Conservation (phyloP, 2,888 invertebrate genomes). For the Ceramica pisi region DNA sequence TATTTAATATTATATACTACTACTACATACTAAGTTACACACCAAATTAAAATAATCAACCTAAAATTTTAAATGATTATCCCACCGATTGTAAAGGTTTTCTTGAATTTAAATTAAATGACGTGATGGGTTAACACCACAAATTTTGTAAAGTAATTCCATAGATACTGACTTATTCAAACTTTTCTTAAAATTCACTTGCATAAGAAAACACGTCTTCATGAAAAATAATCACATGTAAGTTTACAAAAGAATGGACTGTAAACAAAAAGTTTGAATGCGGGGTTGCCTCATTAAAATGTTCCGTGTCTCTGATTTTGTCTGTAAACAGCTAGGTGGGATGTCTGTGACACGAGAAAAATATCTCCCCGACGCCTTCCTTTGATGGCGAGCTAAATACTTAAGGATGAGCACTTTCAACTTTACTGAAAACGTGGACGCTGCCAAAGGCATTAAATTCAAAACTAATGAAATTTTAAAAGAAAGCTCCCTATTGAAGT, state of each 20-base stretch:
- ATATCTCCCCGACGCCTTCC: constrained; percentile 65
- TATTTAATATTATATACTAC: no score
- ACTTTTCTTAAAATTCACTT: constrained; percentile 19
- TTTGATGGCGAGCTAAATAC: constrained; percentile 79
- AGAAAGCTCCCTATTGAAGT: constrained; percentile 29
- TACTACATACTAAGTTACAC: no score
- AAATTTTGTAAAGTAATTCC: background rate
- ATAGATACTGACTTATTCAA: background rate
- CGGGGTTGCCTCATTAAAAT: constrained; percentile 89
- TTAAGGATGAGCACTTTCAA: constrained; percentile 70
- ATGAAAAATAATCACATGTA: constrained; percentile 51
- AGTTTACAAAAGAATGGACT: constrained; percentile 71
- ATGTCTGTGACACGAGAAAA: constrained; percentile 62
- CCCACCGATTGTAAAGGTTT: no score
- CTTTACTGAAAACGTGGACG: constrained; percentile 63
- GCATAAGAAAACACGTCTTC: constrained; percentile 39
- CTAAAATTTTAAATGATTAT: background rate
- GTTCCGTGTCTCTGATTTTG: constrained; percentile 89
- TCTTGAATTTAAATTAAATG: background rate
- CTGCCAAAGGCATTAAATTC: constrained; percentile 53
- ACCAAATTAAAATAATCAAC: background rate
- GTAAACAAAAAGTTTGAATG: constrained; percentile 85
- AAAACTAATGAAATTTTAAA: constrained; percentile 46
- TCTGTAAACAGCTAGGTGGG: constrained; percentile 82
- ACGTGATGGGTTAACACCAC: background rate